These are phyloP conservation scores for Rhynchophorus ferrugineus DNA, from an alignment of 1,140 invertebrate genomes.

Conservation along the genomic window DNA sequence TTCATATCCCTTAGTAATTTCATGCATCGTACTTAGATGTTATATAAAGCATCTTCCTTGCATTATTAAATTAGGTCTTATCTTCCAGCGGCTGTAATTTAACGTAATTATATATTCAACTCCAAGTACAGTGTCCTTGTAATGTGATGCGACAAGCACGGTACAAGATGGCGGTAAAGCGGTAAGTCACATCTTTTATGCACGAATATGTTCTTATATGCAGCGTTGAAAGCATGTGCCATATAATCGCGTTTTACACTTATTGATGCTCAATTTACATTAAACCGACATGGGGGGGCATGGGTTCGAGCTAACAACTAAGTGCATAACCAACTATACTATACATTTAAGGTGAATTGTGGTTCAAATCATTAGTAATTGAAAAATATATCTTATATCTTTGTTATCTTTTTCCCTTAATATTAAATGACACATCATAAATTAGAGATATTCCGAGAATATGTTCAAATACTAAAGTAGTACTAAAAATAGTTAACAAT, in stretches of 20 bases:
- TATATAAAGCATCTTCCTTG: too few relatives aligned
- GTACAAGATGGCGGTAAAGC: constrained; percentile 1
- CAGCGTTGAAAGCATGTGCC: constrained; percentile 1
- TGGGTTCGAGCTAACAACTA: too few relatives aligned
- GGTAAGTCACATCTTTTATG: constrained; percentile 16
- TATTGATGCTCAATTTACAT: constrained; percentile 11
- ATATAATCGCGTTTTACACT: constrained; percentile 16
- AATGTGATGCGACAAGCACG: constrained; percentile 13
- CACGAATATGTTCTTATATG: background rate
- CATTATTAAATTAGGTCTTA: constrained; percentile 32
- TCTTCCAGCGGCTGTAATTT: constrained; percentile 31
- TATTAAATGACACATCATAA: too few relatives aligned
- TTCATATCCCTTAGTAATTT: too few relatives aligned
- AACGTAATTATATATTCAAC: constrained; percentile 37
- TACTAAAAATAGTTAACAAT: too few relatives aligned
- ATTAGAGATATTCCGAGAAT: too few relatives aligned
- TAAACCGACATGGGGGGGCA: constrained; percentile 1
- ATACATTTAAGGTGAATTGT: too few relatives aligned
- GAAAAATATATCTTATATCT: too few relatives aligned
- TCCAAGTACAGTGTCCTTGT: constrained; percentile 20
- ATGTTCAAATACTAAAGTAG: too few relatives aligned
- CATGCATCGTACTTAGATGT: constrained; percentile 11
- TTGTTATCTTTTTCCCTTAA: too few relatives aligned
- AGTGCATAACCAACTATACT: too few relatives aligned
- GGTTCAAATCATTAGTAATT: too few relatives aligned